Evolutionary conservation across 2,797 vertebrate genomes (phyloP).

Genomic region (Propithecus deckenii): DNA sequence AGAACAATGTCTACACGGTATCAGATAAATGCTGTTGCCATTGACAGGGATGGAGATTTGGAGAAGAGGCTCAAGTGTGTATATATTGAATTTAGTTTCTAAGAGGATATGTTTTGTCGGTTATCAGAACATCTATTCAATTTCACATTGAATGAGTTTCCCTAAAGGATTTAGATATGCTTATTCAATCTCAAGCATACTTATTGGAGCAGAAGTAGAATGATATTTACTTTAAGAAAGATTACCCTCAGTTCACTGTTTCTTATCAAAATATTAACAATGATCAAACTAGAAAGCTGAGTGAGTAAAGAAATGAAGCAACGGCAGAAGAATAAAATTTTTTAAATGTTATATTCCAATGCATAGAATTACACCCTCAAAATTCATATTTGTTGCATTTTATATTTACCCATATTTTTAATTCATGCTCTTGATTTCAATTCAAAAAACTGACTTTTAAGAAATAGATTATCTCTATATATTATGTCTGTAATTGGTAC

Average conservation of each 20-base stretch:
- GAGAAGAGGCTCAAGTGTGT: slow-evolving; percentile 38
- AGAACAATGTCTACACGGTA: not conserved
- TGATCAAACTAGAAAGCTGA: slow-evolving; percentile 34
- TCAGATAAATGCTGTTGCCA: slow-evolving; percentile 5
- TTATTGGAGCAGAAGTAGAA: slow-evolving; percentile 61
- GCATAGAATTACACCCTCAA: not conserved
- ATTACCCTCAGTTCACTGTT: slow-evolving; percentile 62
- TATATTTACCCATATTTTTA: not conserved
- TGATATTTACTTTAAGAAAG: slow-evolving; percentile 73
- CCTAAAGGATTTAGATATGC: slow-evolving; percentile 51
- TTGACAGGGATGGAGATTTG: not conserved
- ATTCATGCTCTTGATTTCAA: not conserved
- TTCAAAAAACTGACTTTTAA: not conserved
- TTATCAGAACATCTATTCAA: slow-evolving; percentile 71
- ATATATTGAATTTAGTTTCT: slow-evolving; percentile 32
- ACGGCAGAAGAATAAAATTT: not conserved
- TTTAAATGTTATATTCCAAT: not conserved
- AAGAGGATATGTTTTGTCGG: slow-evolving; percentile 35
- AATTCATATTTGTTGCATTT: not conserved
- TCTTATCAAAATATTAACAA: slow-evolving; percentile 65
- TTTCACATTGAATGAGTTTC: slow-evolving; percentile 68
- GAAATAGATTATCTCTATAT: not conserved
- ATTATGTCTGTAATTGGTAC: not conserved
- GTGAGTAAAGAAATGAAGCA: not conserved
- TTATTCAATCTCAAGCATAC: slow-evolving; percentile 55